A percentile compares a stretch with the other conserved stretches of the same genome.
These are phyloP conservation scores for Drosophila lacteicornis DNA, from an alignment of 1,140 invertebrate genomes.

Conservation along the genomic window DNA sequence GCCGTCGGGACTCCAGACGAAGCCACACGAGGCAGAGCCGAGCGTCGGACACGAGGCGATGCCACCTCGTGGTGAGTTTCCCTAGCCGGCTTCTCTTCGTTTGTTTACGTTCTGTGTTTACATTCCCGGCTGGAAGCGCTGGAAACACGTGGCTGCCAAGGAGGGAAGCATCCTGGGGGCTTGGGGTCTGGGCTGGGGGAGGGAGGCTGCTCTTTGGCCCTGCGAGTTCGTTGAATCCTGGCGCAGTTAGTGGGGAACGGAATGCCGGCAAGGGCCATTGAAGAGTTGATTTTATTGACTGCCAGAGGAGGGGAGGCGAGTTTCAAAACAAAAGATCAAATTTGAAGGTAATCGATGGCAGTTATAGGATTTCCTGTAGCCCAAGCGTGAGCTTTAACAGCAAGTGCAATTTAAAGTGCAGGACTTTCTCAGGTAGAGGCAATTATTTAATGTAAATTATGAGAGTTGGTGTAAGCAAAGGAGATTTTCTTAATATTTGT, in stretches of 20 bases:
- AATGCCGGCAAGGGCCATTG: slow-evolving; percentile 35
- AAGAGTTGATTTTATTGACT: slow-evolving; percentile 21
- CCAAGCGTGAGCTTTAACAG: background rate
- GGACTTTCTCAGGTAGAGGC: too few species aligned
- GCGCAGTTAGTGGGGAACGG: slow-evolving; percentile 16
- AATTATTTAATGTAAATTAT: too few species aligned
- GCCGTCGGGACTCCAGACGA: slow-evolving; percentile 16
- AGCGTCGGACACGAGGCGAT: background rate
- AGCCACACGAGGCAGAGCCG: background rate
- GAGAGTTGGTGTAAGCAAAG: too few species aligned
- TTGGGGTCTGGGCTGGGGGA: background rate
- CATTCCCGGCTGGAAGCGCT: slow-evolving; percentile 45
- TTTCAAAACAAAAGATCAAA: slow-evolving; percentile 23
- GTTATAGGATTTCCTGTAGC: background rate
- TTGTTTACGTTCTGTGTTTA: slow-evolving; percentile 76
- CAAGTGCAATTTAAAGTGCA: background rate
- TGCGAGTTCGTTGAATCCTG: slow-evolving; percentile 23
- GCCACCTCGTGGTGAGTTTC: slow-evolving; percentile 50
- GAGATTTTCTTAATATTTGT: background rate
- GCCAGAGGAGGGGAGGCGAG: slow-evolving; percentile 1
- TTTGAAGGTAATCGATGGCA: slow-evolving; percentile 7
- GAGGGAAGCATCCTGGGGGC: background rate
- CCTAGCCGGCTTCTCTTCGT: slow-evolving; percentile 26
- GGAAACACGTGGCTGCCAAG: slow-evolving; percentile 31
- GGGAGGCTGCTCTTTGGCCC: background rate